phyloP scores from a whole-genome alignment of 2,888 invertebrate species.

The Agrotis clavis region DNA sequence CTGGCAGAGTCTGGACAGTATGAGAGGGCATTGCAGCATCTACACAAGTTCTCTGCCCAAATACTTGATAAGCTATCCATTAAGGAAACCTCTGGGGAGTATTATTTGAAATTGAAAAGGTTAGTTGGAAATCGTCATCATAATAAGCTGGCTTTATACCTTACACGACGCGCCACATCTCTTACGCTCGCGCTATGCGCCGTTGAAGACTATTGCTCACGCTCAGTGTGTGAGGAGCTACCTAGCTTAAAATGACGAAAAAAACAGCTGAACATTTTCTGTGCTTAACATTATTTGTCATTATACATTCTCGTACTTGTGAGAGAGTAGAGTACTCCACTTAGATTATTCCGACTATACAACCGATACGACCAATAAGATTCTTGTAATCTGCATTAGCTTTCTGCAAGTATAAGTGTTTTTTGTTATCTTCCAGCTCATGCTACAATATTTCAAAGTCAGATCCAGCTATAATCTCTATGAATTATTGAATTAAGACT shows the following conservation, averaged over 20 bases:
- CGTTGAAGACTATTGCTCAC: too few relatives aligned
- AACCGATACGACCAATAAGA: background rate
- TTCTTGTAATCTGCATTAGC: background rate
- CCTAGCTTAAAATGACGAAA: too few relatives aligned
- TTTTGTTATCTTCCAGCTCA: background rate
- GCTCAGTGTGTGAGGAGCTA: too few relatives aligned
- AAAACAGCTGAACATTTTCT: background rate
- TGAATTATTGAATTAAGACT: background rate
- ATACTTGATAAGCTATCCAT: conserved; percentile 98
- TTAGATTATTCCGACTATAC: background rate
- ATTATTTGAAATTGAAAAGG: conserved; percentile 93
- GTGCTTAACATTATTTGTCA: background rate
- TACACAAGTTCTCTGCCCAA: conserved; percentile 96
- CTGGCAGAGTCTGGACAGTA: conserved; percentile 98
- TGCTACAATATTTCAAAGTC: too few relatives aligned
- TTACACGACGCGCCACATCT: too few relatives aligned
- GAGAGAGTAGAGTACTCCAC: background rate
- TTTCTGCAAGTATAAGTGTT: background rate
- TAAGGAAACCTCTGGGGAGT: conserved; percentile 97
- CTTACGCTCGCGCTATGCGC: too few relatives aligned
- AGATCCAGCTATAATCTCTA: background rate
- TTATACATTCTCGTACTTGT: background rate
- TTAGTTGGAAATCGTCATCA: conserved; percentile 66
- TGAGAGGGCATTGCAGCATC: conserved; percentile 96
- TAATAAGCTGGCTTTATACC: background rate